Conservation (phyloP, 2,113 vertebrate genomes). For the Pollimyrus isidori region DNA sequence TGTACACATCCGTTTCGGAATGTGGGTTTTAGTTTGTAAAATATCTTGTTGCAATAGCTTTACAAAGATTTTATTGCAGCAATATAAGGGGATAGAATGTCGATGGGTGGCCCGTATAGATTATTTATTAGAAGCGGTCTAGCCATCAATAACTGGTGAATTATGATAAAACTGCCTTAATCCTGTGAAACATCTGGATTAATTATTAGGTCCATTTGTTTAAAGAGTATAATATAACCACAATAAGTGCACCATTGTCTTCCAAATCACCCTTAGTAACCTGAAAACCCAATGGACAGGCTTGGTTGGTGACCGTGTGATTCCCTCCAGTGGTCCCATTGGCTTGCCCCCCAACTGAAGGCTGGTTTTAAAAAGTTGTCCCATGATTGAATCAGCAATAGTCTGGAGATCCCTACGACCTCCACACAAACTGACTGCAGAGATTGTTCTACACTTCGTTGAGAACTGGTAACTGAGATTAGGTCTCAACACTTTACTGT, state of each 20-base stretch:
- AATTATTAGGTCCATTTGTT: neutral
- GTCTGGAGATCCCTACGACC: neutral
- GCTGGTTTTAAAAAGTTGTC: neutral
- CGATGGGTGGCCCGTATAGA: neutral
- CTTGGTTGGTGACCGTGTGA: neutral
- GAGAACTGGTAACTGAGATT: neutral
- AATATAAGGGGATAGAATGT: neutral
- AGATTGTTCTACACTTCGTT: neutral
- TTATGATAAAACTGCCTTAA: neutral
- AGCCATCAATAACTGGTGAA: neutral
- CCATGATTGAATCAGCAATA: neutral
- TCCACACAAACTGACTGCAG: neutral
- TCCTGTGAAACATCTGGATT: neutral
- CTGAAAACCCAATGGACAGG: neutral
- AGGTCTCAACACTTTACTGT: neutral
- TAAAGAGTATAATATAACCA: neutral
- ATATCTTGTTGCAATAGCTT: neutral
- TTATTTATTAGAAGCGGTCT: neutral
- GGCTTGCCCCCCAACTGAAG: neutral
- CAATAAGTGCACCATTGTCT: neutral
- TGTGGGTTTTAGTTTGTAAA: neutral
- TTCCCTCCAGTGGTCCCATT: neutral
- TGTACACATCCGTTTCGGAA: neutral
- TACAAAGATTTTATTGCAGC: neutral
- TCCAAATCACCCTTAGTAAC: neutral